Evolutionary conservation across 2,888 invertebrate genomes (phyloP).

Genomic region (Poecilus cupreus): DNA sequence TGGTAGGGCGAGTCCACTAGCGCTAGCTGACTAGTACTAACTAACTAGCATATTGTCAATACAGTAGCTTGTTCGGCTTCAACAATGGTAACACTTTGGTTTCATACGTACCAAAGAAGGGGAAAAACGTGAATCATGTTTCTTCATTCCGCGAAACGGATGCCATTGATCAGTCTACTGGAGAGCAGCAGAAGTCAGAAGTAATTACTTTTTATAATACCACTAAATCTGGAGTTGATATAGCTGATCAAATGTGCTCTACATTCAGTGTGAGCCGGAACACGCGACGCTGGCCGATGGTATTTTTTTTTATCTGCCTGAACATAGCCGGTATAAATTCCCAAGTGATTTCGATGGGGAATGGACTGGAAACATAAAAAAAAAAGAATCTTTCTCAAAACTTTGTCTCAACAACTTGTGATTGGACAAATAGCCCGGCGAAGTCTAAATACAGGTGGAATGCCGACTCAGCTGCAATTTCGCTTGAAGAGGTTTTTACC

Average conservation of each 20-base stretch:
- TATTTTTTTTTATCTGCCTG: conserved; percentile 60
- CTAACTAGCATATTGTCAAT: no score
- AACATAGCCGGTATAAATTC: conserved; percentile 61
- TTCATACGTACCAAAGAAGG: conserved; percentile 51
- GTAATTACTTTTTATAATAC: conserved; percentile 60
- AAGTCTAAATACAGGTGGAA: conserved; percentile 50
- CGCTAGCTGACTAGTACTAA: no score
- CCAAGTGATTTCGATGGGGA: conserved; percentile 60
- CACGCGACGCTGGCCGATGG: conserved; percentile 61
- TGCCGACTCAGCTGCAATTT: conserved; percentile 48
- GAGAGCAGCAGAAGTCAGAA: conserved; percentile 54
- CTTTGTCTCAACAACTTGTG: conserved; percentile 58
- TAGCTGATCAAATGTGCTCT: conserved; percentile 61
- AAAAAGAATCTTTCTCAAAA: conserved; percentile 60
- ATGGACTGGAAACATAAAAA: conserved; percentile 59
- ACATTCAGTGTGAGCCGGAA: conserved; percentile 59
- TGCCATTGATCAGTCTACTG: conserved; percentile 25
- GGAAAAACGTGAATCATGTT: conserved; percentile 52
- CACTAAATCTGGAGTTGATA: conserved; percentile 60
- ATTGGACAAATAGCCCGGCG: conserved; percentile 52
- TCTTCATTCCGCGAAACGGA: conserved; percentile 45
- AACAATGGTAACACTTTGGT: conserved; percentile 53
- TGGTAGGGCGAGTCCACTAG: no score
- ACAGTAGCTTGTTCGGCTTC: conserved; percentile 57
- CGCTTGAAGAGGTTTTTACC: conserved; percentile 55